These are phyloP conservation scores for Sylvietta virens DNA, from an alignment of 2,113 vertebrate species.

Conservation along the genomic window DNA sequence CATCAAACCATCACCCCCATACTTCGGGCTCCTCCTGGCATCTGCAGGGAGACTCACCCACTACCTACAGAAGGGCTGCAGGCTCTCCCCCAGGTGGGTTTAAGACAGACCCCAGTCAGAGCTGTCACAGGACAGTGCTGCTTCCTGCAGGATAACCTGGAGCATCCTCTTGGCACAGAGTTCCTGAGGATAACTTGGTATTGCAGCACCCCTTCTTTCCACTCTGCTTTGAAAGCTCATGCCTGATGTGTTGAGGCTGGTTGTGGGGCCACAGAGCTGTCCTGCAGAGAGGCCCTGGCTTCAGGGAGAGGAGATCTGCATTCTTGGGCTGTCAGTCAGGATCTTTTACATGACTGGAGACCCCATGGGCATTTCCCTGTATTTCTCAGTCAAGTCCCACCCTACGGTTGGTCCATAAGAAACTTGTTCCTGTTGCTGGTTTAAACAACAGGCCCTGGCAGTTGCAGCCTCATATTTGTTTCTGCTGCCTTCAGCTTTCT, in stretches of 20 bases:
- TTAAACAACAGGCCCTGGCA: neutral
- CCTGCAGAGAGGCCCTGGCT: neutral
- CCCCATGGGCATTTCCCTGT: neutral
- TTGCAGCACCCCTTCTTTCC: neutral
- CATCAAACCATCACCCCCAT: conserved; percentile 93
- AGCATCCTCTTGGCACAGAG: neutral
- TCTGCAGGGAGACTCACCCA: conserved; percentile 85
- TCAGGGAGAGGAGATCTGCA: neutral
- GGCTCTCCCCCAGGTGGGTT: conserved; percentile 87
- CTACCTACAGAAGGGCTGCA: conserved; percentile 88
- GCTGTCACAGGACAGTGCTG: neutral
- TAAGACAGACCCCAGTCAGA: neutral
- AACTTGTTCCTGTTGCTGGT: neutral
- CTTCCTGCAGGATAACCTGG: neutral
- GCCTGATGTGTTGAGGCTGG: neutral
- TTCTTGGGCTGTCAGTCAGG: neutral
- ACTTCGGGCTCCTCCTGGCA: conserved; percentile 89
- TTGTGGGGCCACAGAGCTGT: neutral
- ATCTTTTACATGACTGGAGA: neutral
- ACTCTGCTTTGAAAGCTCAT: neutral
- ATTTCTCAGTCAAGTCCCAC: neutral
- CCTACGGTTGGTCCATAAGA: neutral
- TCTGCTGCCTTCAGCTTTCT: neutral
- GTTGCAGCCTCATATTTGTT: neutral
- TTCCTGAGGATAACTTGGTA: neutral